A percentile compares a stretch with the other conserved stretches of the same genome.
phyloP scores from a whole-genome alignment of 2,113 vertebrate species.

The Zapus hudsonius region DNA sequence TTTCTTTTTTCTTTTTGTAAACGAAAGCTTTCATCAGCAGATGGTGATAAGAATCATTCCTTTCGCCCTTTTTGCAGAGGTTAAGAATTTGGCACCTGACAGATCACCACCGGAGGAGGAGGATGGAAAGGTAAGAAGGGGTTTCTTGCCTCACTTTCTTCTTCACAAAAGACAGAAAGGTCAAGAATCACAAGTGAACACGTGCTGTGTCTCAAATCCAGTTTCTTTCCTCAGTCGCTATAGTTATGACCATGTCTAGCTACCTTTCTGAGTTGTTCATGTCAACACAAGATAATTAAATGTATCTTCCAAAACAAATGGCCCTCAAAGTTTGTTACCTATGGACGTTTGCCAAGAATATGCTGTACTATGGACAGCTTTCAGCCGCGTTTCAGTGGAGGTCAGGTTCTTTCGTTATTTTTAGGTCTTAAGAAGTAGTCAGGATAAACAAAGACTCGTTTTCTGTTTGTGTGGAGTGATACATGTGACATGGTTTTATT shows the following conservation, averaged over 20 bases:
- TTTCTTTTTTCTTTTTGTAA: neutral
- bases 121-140: constrained; percentile 72
- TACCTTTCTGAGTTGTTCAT: neutral
- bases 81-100: constrained; percentile 40
- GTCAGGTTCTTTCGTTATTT: neutral
- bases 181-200: neutral
- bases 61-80: constrained; percentile 77
- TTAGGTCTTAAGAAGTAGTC: neutral
- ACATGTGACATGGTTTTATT: neutral
- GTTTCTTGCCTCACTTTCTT: neutral
- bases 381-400: neutral
- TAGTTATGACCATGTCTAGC: neutral
- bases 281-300: neutral
- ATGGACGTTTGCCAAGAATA: neutral
- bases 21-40: neutral
- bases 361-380: accelerated
- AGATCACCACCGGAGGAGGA: constrained; percentile 53
- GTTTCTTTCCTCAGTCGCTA: neutral
- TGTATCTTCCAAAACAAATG: neutral
- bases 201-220: neutral
- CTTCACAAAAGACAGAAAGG: neutral
- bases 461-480: neutral
- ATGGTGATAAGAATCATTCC: constrained; percentile 69
- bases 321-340: neutral
- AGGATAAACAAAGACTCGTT: neutral